Conservation (phyloP, 2,113 vertebrate genomes). For the Rhinolophus sinicus region DNA sequence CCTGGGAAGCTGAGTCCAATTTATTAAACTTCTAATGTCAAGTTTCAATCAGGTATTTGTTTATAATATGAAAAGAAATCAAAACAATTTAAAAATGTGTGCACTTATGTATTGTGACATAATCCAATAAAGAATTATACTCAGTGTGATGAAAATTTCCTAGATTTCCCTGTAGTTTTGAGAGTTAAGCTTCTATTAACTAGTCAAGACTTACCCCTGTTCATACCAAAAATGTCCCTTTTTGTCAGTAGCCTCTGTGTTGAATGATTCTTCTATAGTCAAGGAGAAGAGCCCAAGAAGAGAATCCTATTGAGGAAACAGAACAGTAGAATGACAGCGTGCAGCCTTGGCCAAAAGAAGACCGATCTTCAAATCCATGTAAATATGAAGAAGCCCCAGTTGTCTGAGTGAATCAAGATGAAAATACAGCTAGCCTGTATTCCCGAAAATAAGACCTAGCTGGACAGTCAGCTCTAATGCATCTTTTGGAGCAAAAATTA, state of each 20-base stretch:
- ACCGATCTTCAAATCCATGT: not conserved
- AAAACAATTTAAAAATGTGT: not conserved
- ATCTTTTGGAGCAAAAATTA: no score
- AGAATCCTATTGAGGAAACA: not conserved
- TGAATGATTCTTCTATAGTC: not conserved
- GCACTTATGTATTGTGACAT: not conserved
- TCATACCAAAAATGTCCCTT: not conserved
- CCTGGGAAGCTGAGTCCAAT: not conserved
- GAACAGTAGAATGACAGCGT: not conserved
- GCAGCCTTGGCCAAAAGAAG: not conserved
- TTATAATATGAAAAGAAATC: not conserved
- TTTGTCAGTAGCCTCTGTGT: not conserved
- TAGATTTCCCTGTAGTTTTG: not conserved
- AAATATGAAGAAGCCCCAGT: not conserved
- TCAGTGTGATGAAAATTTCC: not conserved
- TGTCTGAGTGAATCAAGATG: not conserved
- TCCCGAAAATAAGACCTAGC: no score
- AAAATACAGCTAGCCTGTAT: not conserved
- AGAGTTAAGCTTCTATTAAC: constrained; percentile 28
- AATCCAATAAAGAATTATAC: not conserved
- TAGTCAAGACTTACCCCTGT: not conserved
- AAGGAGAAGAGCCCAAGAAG: not conserved
- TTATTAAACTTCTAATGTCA: not conserved
- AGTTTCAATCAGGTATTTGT: not conserved
- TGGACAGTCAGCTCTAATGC: no score